These are phyloP conservation scores for Gallinago jamesoni DNA, from an alignment of 2,113 vertebrate species.

Conservation along the genomic window DNA sequence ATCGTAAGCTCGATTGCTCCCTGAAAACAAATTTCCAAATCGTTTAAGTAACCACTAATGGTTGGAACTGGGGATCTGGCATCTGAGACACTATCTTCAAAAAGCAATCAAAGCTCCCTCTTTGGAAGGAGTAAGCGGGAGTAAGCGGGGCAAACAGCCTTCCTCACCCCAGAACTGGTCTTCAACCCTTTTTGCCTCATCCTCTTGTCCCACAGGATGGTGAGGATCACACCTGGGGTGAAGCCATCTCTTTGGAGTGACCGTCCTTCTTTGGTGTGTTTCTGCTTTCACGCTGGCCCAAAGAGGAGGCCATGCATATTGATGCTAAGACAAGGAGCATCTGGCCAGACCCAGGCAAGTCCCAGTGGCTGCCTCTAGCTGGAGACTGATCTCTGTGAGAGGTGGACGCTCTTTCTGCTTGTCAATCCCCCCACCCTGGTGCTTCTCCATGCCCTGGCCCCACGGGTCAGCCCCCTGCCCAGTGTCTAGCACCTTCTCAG, in stretches of 20 bases:
- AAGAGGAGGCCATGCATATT: background rate
- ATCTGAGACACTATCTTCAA: background rate
- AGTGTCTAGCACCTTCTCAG: background rate
- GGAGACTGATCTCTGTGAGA: background rate
- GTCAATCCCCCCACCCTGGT: background rate
- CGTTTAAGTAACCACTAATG: background rate
- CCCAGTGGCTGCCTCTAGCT: background rate
- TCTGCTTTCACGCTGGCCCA: background rate
- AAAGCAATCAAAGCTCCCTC: background rate
- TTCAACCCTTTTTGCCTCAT: background rate
- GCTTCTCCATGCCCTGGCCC: background rate
- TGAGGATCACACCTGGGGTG: background rate
- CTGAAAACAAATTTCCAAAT: background rate
- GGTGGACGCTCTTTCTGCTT: accelerated
- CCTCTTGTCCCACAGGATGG: background rate
- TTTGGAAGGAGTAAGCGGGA: background rate
- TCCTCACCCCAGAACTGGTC: background rate
- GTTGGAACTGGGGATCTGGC: background rate
- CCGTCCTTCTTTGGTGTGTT: background rate
- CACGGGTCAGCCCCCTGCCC: background rate
- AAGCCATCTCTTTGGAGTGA: background rate
- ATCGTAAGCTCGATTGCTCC: background rate
- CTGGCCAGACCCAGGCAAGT: background rate
- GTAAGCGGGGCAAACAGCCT: background rate
- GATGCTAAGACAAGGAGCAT: background rate